Evolutionary conservation across 2,797 vertebrate species (phyloP), one percentile per base, ranked within the genome.

Genomic region (Pipistrellus pipistrellus): DNA sequence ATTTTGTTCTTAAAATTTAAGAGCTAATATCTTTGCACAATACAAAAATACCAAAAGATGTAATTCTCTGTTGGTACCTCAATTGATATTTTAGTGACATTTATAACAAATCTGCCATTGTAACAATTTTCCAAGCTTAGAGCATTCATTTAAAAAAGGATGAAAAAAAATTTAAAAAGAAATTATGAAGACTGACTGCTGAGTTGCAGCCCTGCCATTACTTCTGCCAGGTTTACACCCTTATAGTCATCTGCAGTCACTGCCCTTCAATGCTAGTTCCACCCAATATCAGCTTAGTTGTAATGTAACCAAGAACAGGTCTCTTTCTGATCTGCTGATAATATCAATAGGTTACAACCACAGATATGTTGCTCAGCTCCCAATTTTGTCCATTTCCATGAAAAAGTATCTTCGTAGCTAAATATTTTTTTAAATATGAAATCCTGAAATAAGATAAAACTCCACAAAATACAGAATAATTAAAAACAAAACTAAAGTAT

Each of bases 31-130:
- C 21, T 84, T 59, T 83, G 20, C 30, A 89, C 38, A 86, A 73
- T 59, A 84, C 12, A 72, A 68, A 17, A 77, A 96, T 90, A 93
- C 72, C 25, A 73, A 95, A 90, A 86, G 17, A 72, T 91, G 77
- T 73, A 85, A 48, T 96, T 85, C 76, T 88, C 48, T 72, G 4
- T 85, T 75, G 51, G 51, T 62, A 35, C 51, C 59, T 83, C 77
- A 25, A 96, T 96, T 95, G 93, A 95, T 93, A 96, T 97, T 96
- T 97, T 72, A 88, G 44, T 21, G 86, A 92, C 78, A 59, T 23
- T 84, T 95, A 68, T 46, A 55, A 96, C 6, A 96, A 97, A 97
- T 86, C 82, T 68, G 68, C 94, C 96, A 86, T 94, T 96, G 87
- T 76, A 90, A 93, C 32, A 93, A 93, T 84, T 96, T 96, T 57